These are phyloP conservation scores for Carterocephalus palaemon DNA, from an alignment of 2,888 invertebrate species.

Conservation along the genomic window DNA sequence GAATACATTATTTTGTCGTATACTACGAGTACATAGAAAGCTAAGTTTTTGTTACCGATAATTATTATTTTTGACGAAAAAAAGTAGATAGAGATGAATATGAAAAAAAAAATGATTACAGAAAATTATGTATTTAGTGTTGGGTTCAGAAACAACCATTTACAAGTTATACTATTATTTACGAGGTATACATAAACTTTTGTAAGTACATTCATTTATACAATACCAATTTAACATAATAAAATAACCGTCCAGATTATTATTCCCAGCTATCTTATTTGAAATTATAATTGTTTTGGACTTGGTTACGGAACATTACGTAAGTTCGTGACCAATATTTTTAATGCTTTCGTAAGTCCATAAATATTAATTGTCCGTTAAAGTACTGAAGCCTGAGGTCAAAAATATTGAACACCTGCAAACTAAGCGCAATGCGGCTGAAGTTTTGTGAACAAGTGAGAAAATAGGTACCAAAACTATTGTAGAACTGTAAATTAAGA, in stretches of 20 bases:
- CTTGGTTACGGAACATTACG: conserved; percentile 4
- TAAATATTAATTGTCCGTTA: conserved; percentile 16
- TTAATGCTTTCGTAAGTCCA: conserved; percentile 14
- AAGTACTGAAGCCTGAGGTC: not conserved
- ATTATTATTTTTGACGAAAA: no score
- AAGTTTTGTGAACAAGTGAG: conserved; percentile 28
- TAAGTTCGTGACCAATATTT: conserved; percentile 7
- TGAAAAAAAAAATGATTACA: no score
- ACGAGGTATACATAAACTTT: no score
- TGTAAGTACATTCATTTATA: no score
- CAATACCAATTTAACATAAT: not conserved
- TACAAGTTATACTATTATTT: no score
- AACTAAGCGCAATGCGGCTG: conserved; percentile 9
- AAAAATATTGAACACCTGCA: conserved; percentile 7
- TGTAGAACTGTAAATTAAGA: conserved; percentile 59
- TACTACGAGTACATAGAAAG: no score
- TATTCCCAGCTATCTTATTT: conserved; percentile 35
- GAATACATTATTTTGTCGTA: no score
- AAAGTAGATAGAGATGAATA: no score
- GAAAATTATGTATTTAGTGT: no score
- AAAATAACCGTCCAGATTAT: no score
- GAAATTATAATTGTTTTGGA: conserved; percentile 13
- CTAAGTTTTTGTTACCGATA: no score
- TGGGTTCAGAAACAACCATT: no score
- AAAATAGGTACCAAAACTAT: conserved; percentile 34